These are phyloP conservation scores for Nannospalax galili DNA, from an alignment of 2,113 vertebrate species.

Conservation along the genomic window DNA sequence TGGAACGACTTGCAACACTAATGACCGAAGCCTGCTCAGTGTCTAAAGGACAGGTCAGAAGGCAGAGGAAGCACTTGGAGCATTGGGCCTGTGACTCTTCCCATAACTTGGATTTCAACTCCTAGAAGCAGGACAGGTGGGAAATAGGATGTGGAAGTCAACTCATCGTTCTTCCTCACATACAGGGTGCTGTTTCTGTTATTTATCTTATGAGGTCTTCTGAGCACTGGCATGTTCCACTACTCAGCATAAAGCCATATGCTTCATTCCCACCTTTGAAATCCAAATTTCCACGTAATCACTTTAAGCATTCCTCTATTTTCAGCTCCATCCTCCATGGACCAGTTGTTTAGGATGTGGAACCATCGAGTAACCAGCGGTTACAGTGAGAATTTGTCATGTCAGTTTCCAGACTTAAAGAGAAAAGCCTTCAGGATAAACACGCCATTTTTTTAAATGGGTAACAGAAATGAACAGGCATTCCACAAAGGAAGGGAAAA, in stretches of 20 bases:
- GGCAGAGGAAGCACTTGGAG: background rate
- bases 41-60: slow-evolving; percentile 59
- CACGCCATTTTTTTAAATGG: slow-evolving; percentile 3
- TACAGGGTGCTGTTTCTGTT: slow-evolving; percentile 65
- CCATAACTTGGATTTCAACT: slow-evolving; percentile 50
- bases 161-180: slow-evolving; percentile 64
- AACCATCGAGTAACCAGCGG: slow-evolving; percentile 14
- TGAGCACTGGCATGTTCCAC: slow-evolving; percentile 58
- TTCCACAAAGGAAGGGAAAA: slow-evolving; percentile 41
- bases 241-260: slow-evolving; percentile 61
- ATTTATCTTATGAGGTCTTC: slow-evolving; percentile 37
- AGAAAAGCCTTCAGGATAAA: slow-evolving; percentile 63
- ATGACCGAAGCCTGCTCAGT: slow-evolving; percentile 56
- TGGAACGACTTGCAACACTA: slow-evolving; percentile 47
- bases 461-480: slow-evolving; percentile 58
- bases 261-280: slow-evolving; percentile 66
- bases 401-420: slow-evolving; percentile 38
- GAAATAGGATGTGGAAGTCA: slow-evolving; percentile 61
- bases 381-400: slow-evolving; percentile 31
- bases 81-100: background rate
- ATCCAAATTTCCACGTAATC: slow-evolving; percentile 64
- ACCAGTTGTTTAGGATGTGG: slow-evolving; percentile 5
- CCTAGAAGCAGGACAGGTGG: slow-evolving; percentile 67
- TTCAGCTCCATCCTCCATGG: slow-evolving; percentile 61
- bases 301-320: slow-evolving; percentile 47